Base-by-base conservation (phyloP, 2,797 vertebrate genomes). In the Xerus rutilus region DNA sequence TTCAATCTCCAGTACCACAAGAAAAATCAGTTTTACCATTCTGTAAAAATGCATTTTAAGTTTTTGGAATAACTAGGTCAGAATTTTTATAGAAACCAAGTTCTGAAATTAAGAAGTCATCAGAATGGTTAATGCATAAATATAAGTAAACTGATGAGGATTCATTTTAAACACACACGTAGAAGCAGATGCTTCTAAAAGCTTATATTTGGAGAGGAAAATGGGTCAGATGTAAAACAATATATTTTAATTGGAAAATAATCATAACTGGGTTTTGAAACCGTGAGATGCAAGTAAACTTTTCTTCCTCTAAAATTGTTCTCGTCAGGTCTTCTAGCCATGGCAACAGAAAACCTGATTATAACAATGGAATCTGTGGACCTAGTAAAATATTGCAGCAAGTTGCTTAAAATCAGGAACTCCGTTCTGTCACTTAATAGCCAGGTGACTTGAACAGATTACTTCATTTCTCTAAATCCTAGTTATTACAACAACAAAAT, bases 131-230 rank as follows among this genome's bases (percentile, higher is more conserved):
- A n/a, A 59, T 45, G 15, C 18, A 32, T 3, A 25, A 32, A 35
- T 65, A 32, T 28, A 47, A 52, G 17, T 49, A 25, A 85, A 35
- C n/a, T 78, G 39, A 87, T 79, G 64, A 69, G 84, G 73, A 70
- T 78, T 95, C 28, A 72, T 73, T 94, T 92, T 78, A 93, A 93
- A 35, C 64, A 74, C 77, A 91, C 14, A 35, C 79, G 45, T 76
- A 57, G 54, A 57, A 21, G 54, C 54, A 57, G 18, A 57, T 57
- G 45, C 7, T 92, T 82, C 65, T 62, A 45, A 52, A 20, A 21
- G 7, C 74, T 93, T 89, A 73, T 7, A 73, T 78, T 76, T 67
- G 30, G 45, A 73, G 18, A 89, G 30, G 3, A 72, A 90, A 95
- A 65, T 86, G 30, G 17, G 8, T 59, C 64, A 76, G 8, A 45